Evolutionary conservation across 2,888 invertebrate genomes (phyloP).

Genomic region (Hermaeophaga mercurialis): DNA sequence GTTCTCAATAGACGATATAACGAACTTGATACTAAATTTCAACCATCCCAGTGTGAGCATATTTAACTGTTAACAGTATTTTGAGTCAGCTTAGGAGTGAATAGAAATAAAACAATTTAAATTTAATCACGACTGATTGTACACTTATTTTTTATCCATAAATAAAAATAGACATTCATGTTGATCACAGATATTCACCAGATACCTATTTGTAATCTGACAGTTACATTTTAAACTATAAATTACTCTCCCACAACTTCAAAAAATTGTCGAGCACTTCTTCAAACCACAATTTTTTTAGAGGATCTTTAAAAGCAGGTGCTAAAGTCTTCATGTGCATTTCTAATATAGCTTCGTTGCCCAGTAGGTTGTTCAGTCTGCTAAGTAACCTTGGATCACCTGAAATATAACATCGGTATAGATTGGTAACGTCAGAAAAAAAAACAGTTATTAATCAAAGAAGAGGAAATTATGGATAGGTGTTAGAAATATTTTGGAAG

Average conservation of each 20-base stretch:
- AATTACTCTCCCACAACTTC: constrained; percentile 89
- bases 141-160: constrained; percentile 14
- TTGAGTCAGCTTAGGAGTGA: too few species aligned
- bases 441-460: too few species aligned
- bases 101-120: too few species aligned
- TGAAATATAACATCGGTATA: constrained; percentile 30
- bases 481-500: too few species aligned
- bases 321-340: constrained; percentile 79
- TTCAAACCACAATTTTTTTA: constrained; percentile 81
- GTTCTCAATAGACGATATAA: too few species aligned
- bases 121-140: constrained; percentile 15
- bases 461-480: too few species aligned
- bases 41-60: too few species aligned
- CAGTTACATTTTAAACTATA: constrained; percentile 59
- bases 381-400: constrained; percentile 69
- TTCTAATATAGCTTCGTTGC: constrained; percentile 83
- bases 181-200: constrained; percentile 25
- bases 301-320: constrained; percentile 76
- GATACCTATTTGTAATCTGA: constrained; percentile 8
- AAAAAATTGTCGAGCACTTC: constrained; percentile 89
- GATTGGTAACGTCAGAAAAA: too few species aligned
- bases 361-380: constrained; percentile 73
- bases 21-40: too few species aligned
- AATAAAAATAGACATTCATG: constrained; percentile 21
- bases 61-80: too few species aligned